phyloP scores from a whole-genome alignment of 2,797 vertebrate genomes.

The Todus mexicanus region DNA sequence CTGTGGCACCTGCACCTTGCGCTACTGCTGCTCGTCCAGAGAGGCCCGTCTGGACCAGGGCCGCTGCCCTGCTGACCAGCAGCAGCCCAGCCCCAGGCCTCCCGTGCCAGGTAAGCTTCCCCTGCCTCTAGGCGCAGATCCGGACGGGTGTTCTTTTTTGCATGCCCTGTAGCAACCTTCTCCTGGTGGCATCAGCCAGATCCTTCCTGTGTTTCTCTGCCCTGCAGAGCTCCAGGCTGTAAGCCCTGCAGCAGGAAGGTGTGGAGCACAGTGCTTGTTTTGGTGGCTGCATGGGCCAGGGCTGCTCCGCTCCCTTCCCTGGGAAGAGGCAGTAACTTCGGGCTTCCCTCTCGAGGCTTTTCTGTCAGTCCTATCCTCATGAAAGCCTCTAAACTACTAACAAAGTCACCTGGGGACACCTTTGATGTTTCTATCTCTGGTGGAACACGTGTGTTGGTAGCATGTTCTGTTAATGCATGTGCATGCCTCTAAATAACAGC shows the following conservation, averaged over 20 bases:
- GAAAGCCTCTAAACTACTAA: background rate
- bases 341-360: background rate
- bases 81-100: background rate
- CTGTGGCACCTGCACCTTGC: slow-evolving; percentile 71
- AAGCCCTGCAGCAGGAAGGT: background rate
- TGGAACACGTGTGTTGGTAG: background rate
- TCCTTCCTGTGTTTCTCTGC: background rate
- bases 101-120: slow-evolving; percentile 42
- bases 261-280: background rate
- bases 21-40: slow-evolving; percentile 70
- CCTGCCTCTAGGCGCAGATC: rapidly evolving
- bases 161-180: too few species aligned
- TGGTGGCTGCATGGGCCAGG: background rate
- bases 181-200: background rate
- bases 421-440: background rate
- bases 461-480: background rate
- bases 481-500: background rate
- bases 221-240: background rate
- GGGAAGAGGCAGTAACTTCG: background rate
- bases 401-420: background rate
- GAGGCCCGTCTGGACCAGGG: slow-evolving; percentile 71
- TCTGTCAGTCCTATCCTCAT: background rate
- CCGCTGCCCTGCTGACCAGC: slow-evolving; percentile 40
- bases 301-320: background rate
- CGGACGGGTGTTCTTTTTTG: background rate